phyloP scores from a whole-genome alignment of 2,888 invertebrate species.

The Gastracanthus pulcherrimus region DNA sequence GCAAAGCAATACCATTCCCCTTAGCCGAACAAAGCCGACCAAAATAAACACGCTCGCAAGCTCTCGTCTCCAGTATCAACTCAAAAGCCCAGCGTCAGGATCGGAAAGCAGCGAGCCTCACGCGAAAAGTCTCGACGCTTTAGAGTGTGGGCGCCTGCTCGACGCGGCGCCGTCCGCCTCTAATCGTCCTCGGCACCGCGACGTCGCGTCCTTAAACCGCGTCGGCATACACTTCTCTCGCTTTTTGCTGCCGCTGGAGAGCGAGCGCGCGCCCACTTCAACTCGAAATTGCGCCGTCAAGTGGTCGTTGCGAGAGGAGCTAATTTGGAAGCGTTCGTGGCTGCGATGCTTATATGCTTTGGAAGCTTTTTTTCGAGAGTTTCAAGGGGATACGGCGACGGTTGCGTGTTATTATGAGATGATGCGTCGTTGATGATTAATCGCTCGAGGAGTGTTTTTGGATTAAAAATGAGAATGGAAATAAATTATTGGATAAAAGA shows the following conservation, averaged over 20 bases:
- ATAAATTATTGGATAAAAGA: too few species aligned
- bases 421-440: too few species aligned
- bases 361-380: neutral
- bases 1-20: neutral
- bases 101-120: neutral
- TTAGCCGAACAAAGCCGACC: too few species aligned
- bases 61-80: too few species aligned
- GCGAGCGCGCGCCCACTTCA: neutral
- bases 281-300: neutral
- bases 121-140: constrained; percentile 16
- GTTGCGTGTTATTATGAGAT: too few species aligned
- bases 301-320: neutral
- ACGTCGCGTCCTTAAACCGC: too few species aligned
- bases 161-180: constrained; percentile 21
- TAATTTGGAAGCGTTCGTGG: neutral
- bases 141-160: neutral
- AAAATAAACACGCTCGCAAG: neutral
- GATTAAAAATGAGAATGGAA: too few species aligned
- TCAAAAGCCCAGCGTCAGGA: neutral
- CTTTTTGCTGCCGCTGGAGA: too few species aligned
- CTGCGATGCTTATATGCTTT: too few species aligned
- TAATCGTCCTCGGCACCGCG: constrained; percentile 23
- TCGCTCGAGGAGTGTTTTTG: too few species aligned
- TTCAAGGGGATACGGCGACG: too few species aligned
- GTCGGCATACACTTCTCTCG: too few species aligned